These are phyloP conservation scores for Cyprinodon diabolis DNA, from an alignment of 2,797 vertebrate species.

Conservation along the genomic window DNA sequence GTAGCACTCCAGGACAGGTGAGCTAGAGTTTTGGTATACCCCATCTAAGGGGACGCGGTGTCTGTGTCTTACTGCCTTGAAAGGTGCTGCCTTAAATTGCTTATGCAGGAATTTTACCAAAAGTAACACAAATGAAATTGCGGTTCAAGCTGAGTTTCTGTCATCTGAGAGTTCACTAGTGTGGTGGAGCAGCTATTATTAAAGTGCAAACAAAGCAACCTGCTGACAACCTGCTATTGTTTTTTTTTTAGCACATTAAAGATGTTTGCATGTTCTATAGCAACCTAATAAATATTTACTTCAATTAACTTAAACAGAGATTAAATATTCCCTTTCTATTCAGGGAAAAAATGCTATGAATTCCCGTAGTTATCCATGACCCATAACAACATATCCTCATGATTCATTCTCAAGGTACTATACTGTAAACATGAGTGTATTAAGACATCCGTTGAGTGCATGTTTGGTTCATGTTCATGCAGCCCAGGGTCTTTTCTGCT, in stretches of 20 bases:
- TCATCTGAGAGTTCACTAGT: conserved; percentile 34
- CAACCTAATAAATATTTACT: conserved; percentile 48
- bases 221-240: conserved; percentile 20
- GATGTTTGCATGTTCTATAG: conserved; percentile 49
- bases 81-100: conserved; percentile 8
- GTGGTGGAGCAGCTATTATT: conserved; percentile 44
- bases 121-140: conserved; percentile 29
- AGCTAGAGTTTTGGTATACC: no score
- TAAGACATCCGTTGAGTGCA: conserved; percentile 56
- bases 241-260: conserved; percentile 32
- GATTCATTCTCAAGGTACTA: conserved; percentile 15
- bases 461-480: conserved; percentile 56
- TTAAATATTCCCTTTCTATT: conserved; percentile 18
- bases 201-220: conserved; percentile 48
- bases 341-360: conserved; percentile 20
- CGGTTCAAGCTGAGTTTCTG: conserved; percentile 41
- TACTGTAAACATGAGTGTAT: conserved; percentile 36
- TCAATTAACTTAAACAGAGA: conserved; percentile 38
- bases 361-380: conserved; percentile 41
- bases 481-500: conserved; percentile 61
- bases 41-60: no score
- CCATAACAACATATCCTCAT: conserved; percentile 19
- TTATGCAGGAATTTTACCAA: conserved; percentile 34
- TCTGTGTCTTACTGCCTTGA: no score
- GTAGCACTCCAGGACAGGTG: no score